These are phyloP conservation scores for Drosophila robusta DNA, from an alignment of 2,888 invertebrate genomes.

Conservation along the genomic window DNA sequence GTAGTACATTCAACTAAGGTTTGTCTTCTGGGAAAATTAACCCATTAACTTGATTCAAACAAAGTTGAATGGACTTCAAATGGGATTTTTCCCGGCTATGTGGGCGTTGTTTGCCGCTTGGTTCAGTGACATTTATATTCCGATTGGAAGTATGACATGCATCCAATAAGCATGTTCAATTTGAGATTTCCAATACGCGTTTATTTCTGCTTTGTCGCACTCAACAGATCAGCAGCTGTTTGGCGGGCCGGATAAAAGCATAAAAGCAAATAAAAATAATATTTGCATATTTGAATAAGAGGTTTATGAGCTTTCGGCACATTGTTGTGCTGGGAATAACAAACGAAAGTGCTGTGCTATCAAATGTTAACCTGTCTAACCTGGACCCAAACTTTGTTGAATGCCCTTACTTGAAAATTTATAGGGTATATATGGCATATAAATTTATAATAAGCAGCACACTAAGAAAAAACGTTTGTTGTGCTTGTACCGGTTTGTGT, in stretches of 20 bases:
- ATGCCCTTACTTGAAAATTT: slow-evolving; percentile 1
- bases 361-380: slow-evolving; percentile 64
- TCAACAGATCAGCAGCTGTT: slow-evolving; percentile 41
- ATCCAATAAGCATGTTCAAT: slow-evolving; percentile 9
- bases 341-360: slow-evolving; percentile 74
- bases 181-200: slow-evolving; percentile 37
- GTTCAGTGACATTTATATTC: slow-evolving; percentile 56
- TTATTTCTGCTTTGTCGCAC: slow-evolving; percentile 26
- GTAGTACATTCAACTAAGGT: slow-evolving; percentile 25
- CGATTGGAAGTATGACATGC: not conserved
- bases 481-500: too few species aligned
- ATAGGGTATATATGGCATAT: slow-evolving; percentile 11
- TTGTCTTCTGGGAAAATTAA: slow-evolving; percentile 46
- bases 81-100: slow-evolving; percentile 16
- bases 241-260: slow-evolving; percentile 37
- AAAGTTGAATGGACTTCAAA: slow-evolving; percentile 50
- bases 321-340: slow-evolving; percentile 54
- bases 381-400: slow-evolving; percentile 31
- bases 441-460: too few species aligned
- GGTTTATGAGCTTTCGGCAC: slow-evolving; percentile 61
- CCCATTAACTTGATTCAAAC: slow-evolving; percentile 35
- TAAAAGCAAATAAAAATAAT: slow-evolving; percentile 48
- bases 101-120: slow-evolving; percentile 43
- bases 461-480: too few species aligned
- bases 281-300: slow-evolving; percentile 72